Evolutionary conservation across 2,797 vertebrate species (phyloP).

Genomic region (Yasuhikotakia modesta): DNA sequence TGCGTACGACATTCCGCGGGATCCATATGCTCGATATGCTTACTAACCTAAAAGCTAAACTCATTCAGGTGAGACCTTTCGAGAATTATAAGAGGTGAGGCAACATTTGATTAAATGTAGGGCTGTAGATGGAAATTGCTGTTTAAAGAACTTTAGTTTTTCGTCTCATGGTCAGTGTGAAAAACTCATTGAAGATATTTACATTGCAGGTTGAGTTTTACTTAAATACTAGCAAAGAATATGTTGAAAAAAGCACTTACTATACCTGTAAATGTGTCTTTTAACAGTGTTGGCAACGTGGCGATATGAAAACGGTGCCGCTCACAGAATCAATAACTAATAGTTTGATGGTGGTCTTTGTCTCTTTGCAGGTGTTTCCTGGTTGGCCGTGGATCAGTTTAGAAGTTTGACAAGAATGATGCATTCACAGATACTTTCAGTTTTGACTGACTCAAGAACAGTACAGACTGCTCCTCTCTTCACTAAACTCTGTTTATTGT

Average conservation of each 20-base stretch:
- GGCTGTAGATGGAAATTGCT: no score
- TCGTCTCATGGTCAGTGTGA: no score
- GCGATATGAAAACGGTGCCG: background rate
- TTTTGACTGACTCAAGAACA: conserved; percentile 26
- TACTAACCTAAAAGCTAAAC: conserved; percentile 67
- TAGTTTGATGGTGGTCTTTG: conserved; percentile 54
- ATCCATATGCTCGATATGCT: conserved; percentile 80
- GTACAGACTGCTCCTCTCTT: conserved; percentile 8
- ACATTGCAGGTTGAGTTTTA: background rate
- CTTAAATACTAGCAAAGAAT: no score
- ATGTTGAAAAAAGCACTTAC: no score
- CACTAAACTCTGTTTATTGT: conserved; percentile 31
- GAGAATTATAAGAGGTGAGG: conserved; percentile 55
- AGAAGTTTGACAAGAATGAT: conserved; percentile 31
- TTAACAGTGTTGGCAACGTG: background rate
- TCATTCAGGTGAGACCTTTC: conserved; percentile 36
- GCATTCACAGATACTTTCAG: conserved; percentile 31
- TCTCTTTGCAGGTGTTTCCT: conserved; percentile 67
- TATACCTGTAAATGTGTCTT: background rate
- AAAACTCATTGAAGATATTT: no score
- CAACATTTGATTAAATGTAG: no score
- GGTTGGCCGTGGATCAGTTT: conserved; percentile 50
- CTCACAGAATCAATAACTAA: conserved; percentile 29
- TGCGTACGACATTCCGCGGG: conserved; percentile 77
- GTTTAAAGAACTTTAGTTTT: no score